Base-by-base conservation (phyloP, 2,888 invertebrate genomes). In the Cephonodes hylas region DNA sequence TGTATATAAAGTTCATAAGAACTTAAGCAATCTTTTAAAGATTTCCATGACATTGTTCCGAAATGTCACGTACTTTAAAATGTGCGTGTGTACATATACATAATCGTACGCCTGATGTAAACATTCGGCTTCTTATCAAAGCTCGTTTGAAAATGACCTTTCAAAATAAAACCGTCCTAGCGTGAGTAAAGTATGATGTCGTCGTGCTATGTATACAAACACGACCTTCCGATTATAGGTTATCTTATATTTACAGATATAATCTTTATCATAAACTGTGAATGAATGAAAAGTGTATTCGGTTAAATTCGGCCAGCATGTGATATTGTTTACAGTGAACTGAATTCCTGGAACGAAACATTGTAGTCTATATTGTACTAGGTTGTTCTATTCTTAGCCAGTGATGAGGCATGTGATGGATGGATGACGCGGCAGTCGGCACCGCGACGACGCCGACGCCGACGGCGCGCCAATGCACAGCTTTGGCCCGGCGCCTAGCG, bases 371-470 rank as follows among this genome's bases (percentile, higher is more conserved):
- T 27, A 53, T 53, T 72, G 69, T 62, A 64, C 63, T 66, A 64
- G 69, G 70, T 74, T 71, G 81, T 83, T 82, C 90, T 91, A 92
- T 90, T 90, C 83, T 79, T 89, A 86, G 88, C 79, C 63, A 68
- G 83, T 87, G 90, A 89, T 89, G 88, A 86, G 82, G 80, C 81
- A 78, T 82, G 79, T 86, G 89, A 88, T 86, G 85, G 89, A 88
- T 88, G 82, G 80, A 86, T 91, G 91, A 90, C 89, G 91, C 81
- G 87, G 81, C 86, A 85, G 86, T 87, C 76, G 77, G 64, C 75
- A 73, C 69, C 71, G 64, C 58, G 63, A 63, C 63, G 65, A 59
- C 63, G 66, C 62, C 66, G 63, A 42, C 70, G 72, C 63, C 65
- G 63, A 42, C 68, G 65, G 60, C 66, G 66, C 68, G 70, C 62